phyloP scores from a whole-genome alignment of 2,797 vertebrate species.

The Syncerus caffer region DNA sequence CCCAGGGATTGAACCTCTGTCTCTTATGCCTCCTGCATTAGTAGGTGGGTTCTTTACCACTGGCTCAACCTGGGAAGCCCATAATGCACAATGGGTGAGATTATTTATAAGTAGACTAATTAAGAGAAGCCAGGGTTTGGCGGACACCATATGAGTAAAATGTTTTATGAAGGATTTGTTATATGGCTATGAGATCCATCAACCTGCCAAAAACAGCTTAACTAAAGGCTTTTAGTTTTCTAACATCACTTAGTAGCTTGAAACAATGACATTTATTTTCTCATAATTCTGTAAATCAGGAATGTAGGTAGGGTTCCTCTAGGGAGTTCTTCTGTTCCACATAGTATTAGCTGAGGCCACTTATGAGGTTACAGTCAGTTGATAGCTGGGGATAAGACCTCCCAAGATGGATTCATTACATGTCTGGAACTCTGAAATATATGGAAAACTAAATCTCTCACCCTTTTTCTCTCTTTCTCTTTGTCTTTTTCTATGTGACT shows the following conservation, averaged over 20 bases:
- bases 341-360: neutral
- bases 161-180: neutral
- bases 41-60: neutral
- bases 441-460: neutral
- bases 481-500: neutral
- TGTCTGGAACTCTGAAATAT: neutral
- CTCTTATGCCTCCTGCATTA: neutral
- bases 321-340: neutral
- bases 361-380: neutral
- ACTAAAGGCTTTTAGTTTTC: neutral
- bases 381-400: neutral
- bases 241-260: neutral
- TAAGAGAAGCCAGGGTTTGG: neutral
- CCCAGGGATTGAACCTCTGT: neutral
- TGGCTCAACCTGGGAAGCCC: neutral
- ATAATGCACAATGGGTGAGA: neutral
- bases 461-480: neutral
- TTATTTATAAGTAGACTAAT: neutral
- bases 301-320: neutral
- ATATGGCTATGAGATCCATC: neutral
- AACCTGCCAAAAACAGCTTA: neutral
- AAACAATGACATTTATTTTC: neutral
- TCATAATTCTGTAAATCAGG: neutral
- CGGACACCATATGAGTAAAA: neutral
- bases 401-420: neutral